Conservation (phyloP, 2,113 vertebrate species). For the Hippocampus zosterae region DNA sequence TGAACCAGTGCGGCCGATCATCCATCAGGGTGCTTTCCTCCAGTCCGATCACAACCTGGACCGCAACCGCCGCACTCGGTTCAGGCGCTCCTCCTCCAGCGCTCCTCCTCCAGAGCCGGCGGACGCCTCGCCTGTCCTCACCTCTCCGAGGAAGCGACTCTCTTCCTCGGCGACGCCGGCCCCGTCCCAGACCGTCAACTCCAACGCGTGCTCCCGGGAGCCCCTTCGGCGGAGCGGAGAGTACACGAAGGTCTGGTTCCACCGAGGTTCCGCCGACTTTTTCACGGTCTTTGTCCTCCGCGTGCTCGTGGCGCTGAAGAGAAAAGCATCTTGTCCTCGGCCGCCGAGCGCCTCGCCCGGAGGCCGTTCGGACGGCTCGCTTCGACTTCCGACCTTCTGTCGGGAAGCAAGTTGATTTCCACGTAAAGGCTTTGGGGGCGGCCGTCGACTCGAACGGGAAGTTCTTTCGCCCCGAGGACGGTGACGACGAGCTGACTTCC, state of each 20-base stretch:
- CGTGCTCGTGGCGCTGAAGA: conserved; percentile 88
- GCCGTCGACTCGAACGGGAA: conserved; percentile 88
- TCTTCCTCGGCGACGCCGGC: conserved; percentile 91
- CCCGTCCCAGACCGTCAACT: conserved; percentile 97
- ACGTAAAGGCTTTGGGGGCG: conserved; percentile 95
- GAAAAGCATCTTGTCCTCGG: background rate
- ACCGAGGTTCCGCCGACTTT: conserved; percentile 92
- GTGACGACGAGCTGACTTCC: conserved; percentile 97
- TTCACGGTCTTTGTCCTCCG: conserved; percentile 97
- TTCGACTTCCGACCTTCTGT: conserved; percentile 81
- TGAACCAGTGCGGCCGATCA: conserved; percentile 96
- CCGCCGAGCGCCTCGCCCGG: background rate
- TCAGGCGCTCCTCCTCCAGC: background rate
- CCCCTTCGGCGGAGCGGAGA: conserved; percentile 90
- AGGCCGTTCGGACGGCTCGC: too few relatives aligned
- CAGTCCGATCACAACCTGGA: conserved; percentile 89
- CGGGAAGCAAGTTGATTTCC: conserved; percentile 96
- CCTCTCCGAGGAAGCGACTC: conserved; percentile 97
- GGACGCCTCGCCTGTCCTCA: conserved; percentile 36
- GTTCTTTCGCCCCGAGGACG: conserved; percentile 94
- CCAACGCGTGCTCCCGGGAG: conserved; percentile 89
- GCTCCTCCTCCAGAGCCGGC: background rate
- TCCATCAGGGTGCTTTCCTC: conserved; percentile 92
- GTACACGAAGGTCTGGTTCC: conserved; percentile 99
- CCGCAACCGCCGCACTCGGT: background rate